phyloP scores from a whole-genome alignment of 2,888 invertebrate species.

The Drosophila mulleri region DNA sequence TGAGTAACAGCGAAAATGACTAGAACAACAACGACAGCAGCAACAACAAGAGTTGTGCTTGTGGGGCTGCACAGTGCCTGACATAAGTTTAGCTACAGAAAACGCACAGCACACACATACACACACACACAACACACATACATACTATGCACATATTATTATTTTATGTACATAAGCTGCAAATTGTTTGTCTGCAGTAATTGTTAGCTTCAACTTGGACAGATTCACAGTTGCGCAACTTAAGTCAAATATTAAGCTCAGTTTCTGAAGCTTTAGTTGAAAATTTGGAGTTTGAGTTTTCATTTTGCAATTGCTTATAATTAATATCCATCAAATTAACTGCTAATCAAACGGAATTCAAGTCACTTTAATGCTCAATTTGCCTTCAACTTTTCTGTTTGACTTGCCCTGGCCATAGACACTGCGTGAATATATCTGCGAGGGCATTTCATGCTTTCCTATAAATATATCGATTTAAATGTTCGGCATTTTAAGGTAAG shows the following conservation, averaged over 20 bases:
- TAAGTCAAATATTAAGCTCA: not conserved
- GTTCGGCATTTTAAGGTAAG: not conserved
- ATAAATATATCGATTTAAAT: conserved; percentile 1
- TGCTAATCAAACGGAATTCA: not conserved
- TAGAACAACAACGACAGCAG: not conserved
- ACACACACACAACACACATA: not conserved
- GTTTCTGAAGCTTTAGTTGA: not conserved
- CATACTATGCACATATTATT: not conserved
- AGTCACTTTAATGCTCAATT: not conserved
- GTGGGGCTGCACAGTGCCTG: conserved; percentile 23
- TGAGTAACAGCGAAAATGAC: conserved; percentile 16
- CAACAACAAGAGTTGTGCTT: conserved; percentile 11
- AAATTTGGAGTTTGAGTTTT: not conserved
- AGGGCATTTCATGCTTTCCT: not conserved
- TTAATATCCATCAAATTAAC: not conserved
- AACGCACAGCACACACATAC: not conserved
- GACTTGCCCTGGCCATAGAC: not conserved
- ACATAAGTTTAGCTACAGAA: conserved; percentile 31
- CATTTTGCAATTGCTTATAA: not conserved
- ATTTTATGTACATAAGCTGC: conserved; percentile 14
- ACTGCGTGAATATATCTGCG: not conserved
- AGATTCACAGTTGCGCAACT: not conserved
- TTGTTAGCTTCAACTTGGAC: conserved; percentile 5
- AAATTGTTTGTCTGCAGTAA: conserved; percentile 12
- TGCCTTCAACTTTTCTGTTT: not conserved